phyloP scores from a whole-genome alignment of 2,113 vertebrate species.

The Siniperca chuatsi region DNA sequence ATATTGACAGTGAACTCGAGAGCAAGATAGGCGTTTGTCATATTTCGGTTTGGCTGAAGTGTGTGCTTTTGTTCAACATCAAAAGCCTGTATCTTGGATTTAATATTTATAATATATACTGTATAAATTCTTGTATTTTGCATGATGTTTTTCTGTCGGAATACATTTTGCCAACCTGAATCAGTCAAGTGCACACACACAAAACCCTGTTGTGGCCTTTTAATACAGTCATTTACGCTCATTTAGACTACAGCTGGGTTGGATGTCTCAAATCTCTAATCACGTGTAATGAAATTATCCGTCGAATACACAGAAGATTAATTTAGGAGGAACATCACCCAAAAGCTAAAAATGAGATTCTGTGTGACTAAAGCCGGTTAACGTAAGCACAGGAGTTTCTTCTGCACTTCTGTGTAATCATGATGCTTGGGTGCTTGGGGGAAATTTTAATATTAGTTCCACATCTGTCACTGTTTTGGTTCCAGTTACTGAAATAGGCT shows the following conservation, averaged over 20 bases:
- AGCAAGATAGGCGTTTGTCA: not conserved
- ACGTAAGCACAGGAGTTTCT: not conserved
- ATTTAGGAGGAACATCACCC: constrained; percentile 43
- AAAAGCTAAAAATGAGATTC: constrained; percentile 23
- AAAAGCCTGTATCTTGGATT: too few relatives aligned
- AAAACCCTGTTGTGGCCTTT: constrained; percentile 10
- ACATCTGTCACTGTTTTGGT: constrained; percentile 52
- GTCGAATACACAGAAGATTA: constrained; percentile 36
- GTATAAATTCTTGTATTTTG: too few relatives aligned
- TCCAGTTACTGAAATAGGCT: constrained; percentile 28
- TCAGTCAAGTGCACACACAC: not conserved
- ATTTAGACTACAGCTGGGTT: constrained; percentile 31
- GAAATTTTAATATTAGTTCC: constrained; percentile 47
- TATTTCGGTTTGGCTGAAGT: not conserved
- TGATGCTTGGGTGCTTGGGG: constrained; percentile 4
- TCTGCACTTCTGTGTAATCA: constrained; percentile 15
- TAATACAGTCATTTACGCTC: constrained; percentile 21
- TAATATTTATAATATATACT: not conserved
- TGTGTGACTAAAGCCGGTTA: constrained; percentile 25
- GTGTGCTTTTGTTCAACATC: too few relatives aligned
- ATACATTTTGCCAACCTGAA: too few relatives aligned
- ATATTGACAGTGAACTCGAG: not conserved
- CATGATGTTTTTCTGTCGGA: too few relatives aligned
- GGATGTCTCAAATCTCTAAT: constrained; percentile 49
- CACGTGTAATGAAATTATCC: constrained; percentile 47